Base-by-base conservation (phyloP, 2,113 vertebrate genomes). In the Cottus gobio region DNA sequence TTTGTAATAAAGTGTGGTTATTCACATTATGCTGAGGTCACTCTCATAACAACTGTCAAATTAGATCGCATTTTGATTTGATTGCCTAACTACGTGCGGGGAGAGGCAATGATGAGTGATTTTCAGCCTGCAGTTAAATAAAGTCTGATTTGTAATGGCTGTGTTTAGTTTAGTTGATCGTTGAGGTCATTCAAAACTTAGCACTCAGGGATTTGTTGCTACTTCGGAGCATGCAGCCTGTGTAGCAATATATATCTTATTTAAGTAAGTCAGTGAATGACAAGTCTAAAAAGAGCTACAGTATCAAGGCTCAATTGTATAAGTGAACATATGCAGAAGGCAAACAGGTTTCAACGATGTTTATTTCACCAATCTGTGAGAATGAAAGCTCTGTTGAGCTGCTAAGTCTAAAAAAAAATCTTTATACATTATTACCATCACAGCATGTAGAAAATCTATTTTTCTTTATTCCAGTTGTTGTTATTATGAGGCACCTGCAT, bases 41-140 rank as follows among this genome's bases (percentile, higher is more conserved):
- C 77, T 91, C 82, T 89, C 88, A 77, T 84, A 90, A 91, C 85
- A 87, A 90, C 89, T 92, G 89, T 93, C 91, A 94, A 90, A 92
- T 91, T 90, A 89, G 80, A 68, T 69, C 30, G 70, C 89, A 80
- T 90, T 92, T 91, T 91, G 83, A 92, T 91, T 86, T 91, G 89
- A 89, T 90, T 89, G 81, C 66, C 77, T 36, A n/a, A 5, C 81
- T 87, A 79, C 77, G 62, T 88, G 89, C 52, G 0, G 22, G 30
- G 86, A 83, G 73, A 85, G 69, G 68, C 66, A 80, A 78, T 78
- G 85, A 87, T 80, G 90, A 87, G 73, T 79, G 85, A 88, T 89
- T 82, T 72, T 84, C 77, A 84, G 84, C 69, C 84, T 39, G 79
- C 71, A 64, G 77, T 91, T 92, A 87, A 87, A 90, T 89, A 81